phyloP scores from a whole-genome alignment of 2,113 vertebrate species.

The Pimephales promelas region DNA sequence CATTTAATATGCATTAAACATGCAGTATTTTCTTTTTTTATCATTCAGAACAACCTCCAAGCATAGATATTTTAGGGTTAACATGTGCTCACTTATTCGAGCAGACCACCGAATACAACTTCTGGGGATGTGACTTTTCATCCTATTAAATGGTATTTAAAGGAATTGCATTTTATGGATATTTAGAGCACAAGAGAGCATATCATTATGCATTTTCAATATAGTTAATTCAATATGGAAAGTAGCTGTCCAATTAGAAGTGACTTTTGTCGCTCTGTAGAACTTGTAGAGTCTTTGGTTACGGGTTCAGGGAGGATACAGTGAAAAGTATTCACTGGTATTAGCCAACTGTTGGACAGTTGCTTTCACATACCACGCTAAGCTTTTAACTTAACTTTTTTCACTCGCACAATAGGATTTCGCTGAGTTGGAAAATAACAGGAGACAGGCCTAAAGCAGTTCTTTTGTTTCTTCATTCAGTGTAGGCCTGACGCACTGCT shows the following conservation, averaged over 20 bases:
- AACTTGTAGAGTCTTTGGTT: constrained; percentile 31
- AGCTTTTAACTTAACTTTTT: constrained; percentile 77
- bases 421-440: constrained; percentile 81
- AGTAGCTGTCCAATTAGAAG: not conserved
- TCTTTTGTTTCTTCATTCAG: constrained; percentile 79
- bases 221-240: not conserved
- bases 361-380: constrained; percentile 75
- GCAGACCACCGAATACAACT: not conserved
- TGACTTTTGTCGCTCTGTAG: constrained; percentile 32
- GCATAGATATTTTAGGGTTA: not conserved
- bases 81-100: not conserved
- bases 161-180: not conserved
- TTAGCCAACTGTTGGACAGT: constrained; percentile 74
- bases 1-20: not conserved
- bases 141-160: not conserved
- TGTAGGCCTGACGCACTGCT: constrained; percentile 61
- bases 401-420: constrained; percentile 75
- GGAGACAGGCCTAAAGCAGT: constrained; percentile 78
- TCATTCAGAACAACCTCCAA: not conserved
- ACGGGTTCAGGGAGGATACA: constrained; percentile 36
- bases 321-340: constrained; percentile 63
- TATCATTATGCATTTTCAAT: too few relatives aligned
- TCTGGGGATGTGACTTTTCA: not conserved
- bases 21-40: not conserved
- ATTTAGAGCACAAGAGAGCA: not conserved